phyloP scores from a whole-genome alignment of 2,888 invertebrate species.

The Euplexia lucipara region DNA sequence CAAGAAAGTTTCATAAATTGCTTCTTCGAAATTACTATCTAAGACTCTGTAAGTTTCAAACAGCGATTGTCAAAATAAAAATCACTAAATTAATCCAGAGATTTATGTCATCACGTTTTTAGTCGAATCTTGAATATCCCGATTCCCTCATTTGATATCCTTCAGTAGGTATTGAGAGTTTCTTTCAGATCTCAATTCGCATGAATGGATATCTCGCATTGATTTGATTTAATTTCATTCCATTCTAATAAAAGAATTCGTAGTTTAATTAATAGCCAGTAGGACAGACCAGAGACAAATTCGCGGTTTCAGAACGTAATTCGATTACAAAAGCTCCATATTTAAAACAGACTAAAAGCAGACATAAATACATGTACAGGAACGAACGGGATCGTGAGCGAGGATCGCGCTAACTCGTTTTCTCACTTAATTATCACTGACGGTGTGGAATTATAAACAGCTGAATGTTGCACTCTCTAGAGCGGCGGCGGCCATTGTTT shows the following conservation, averaged over 20 bases:
- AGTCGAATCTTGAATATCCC: no score
- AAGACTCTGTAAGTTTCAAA: no score
- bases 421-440: conserved; percentile 54
- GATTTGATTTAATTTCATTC: no score
- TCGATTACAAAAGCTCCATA: background rate
- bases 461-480: conserved; percentile 20
- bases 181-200: no score
- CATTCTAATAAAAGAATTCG: background rate
- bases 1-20: no score
- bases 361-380: conserved; percentile 28
- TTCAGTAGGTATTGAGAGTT: no score
- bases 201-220: no score
- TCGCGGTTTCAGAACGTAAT: background rate
- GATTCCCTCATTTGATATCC: no score
- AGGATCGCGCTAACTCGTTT: conserved; percentile 46
- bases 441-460: conserved; percentile 56
- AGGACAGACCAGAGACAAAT: background rate
- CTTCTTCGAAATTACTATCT: no score
- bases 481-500: conserved; percentile 30
- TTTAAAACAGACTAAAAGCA: conserved; percentile 20
- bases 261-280: background rate
- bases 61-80: no score
- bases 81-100: no score
- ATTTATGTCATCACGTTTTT: no score
- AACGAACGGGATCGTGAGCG: conserved; percentile 26